Base-by-base conservation (phyloP, 2,888 invertebrate genomes). In the Acleris emargana region DNA sequence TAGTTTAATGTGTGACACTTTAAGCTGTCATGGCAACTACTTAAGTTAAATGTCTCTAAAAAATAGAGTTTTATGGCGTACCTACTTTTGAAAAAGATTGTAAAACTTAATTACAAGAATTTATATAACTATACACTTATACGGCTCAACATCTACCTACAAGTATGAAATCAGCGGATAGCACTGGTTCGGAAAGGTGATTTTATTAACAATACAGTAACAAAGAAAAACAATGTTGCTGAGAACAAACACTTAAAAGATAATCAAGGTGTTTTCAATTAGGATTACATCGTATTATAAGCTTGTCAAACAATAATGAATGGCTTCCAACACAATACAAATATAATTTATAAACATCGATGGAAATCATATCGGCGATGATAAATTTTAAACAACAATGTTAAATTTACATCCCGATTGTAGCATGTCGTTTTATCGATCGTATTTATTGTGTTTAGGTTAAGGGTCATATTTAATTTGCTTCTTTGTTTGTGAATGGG, bases 231-330 rank as follows among this genome's bases (percentile, higher is more conserved):
- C 54, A 54, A n/a, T 38, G 45, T 43, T 9, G 54, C 32, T 9
- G 18, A 28, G 32, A 62, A 50, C 25, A 25, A 62, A 43, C 50
- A 57, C 25, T 38, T 25, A 32, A 16, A 54, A n/a, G 17, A 6
- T n/a, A 16, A 47, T 63, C 32, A 50, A 6, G 55, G 55, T 43
- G 32, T 45, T 43, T 64, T 66, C 57, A 66, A 66, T 66, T 55
- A 60, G 54, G 57, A 47, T 47, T 54, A 64, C 50, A 66, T 66
- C 60, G 51, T 66, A 51, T 66, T 61, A 66, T 66, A 57, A 64
- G 61, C 67, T 67, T 67, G 67, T 60, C 67, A 59, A 52, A 20
- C 38, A 55, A 64, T 67, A 60, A 67, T 50, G 45, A 64, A 67
- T 67, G 45, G 67, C 47, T 64, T 60, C 43, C 47, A 59, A 51